Base-by-base conservation (phyloP, 1,140 invertebrate species). In the Drosophila busckii region DNA sequence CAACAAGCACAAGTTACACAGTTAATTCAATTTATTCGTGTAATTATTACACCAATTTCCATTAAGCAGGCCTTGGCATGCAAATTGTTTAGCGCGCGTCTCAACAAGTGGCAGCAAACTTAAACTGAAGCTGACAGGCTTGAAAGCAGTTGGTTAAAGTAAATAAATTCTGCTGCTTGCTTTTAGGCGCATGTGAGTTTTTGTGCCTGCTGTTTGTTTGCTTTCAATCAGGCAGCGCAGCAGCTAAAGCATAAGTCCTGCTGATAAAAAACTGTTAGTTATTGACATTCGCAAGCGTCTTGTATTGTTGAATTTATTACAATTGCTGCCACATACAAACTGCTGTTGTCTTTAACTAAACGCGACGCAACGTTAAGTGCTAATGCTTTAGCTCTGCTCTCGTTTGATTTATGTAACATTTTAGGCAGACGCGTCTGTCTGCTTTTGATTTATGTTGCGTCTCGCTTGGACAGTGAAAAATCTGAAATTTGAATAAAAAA, bases 331-430 rank as follows among this genome's bases (percentile, higher is more conserved):
- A n/a, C n/a, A n/a, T n/a, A n/a, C n/a, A n/a, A n/a, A n/a, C n/a
- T n/a, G n/a, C n/a, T n/a, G n/a, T n/a, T n/a, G n/a, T n/a, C n/a
- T n/a, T n/a, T n/a, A n/a, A n/a, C n/a, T n/a, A n/a, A n/a, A n/a
- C n/a, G n/a, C n/a, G n/a, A n/a, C n/a, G n/a, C n/a, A n/a, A n/a
- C 38, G 48, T 59, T 59, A 59, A 59, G 46, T 59, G 55, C 55
- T 59, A 52, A 59, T 42, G 38, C 46, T 41, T 22, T 31, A 34
- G 19, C 35, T 52, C 55, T 28, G n/a, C n/a, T n/a, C n/a, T n/a
- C n/a, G n/a, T n/a, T 50, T 59, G 54, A 58, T 58, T 58, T 58
- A 58, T 58, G 55, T 59, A 35, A 28, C 55, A 41, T 42, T 52
- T 52, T 38, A 38, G 22, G 55, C n/a, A 52, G 20, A 37, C 31